Evolutionary conservation across 2,113 vertebrate genomes (phyloP).

Genomic region (Paralichthys olivaceus): DNA sequence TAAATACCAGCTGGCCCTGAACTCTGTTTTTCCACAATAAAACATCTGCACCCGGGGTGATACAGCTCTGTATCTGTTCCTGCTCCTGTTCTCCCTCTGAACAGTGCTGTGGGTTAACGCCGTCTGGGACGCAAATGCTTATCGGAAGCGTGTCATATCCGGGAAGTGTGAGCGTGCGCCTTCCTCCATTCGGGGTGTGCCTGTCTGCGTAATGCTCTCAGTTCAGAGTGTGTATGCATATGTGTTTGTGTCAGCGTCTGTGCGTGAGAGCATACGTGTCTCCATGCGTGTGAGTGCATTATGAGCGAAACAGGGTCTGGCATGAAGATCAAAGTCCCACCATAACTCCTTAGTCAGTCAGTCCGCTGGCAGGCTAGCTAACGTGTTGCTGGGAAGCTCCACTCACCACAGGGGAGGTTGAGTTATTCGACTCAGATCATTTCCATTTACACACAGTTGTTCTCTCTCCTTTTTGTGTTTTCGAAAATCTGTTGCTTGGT

Average conservation of each 20-base stretch:
- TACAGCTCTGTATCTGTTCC: not conserved
- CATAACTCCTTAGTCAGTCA: constrained; percentile 60
- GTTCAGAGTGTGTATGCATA: constrained; percentile 17
- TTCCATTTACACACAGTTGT: constrained; percentile 66
- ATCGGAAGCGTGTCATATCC: constrained; percentile 52
- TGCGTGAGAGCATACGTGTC: constrained; percentile 54
- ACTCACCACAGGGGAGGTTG: constrained; percentile 47
- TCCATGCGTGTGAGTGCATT: constrained; percentile 58
- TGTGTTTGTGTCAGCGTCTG: constrained; percentile 56
- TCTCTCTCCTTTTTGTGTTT: constrained; percentile 1
- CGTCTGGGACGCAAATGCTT: constrained; percentile 14
- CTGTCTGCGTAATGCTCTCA: constrained; percentile 12
- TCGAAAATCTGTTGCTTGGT: constrained; percentile 9
- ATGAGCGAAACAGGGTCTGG: constrained; percentile 63
- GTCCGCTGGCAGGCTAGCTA: constrained; percentile 32
- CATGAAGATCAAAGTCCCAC: constrained; percentile 73
- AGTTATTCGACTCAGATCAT: constrained; percentile 64
- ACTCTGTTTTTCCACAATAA: constrained; percentile 38
- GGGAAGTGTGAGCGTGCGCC: constrained; percentile 17
- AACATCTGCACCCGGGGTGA: constrained; percentile 35
- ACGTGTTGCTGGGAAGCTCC: constrained; percentile 67
- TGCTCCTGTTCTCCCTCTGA: constrained; percentile 21
- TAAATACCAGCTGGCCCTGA: constrained; percentile 44
- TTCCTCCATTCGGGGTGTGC: constrained; percentile 16
- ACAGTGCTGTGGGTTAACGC: not conserved